Evolutionary conservation across 2,888 invertebrate genomes (phyloP), one percentile per base, ranked within the genome.

Genomic region (Hirtodrosophila alboralis): DNA sequence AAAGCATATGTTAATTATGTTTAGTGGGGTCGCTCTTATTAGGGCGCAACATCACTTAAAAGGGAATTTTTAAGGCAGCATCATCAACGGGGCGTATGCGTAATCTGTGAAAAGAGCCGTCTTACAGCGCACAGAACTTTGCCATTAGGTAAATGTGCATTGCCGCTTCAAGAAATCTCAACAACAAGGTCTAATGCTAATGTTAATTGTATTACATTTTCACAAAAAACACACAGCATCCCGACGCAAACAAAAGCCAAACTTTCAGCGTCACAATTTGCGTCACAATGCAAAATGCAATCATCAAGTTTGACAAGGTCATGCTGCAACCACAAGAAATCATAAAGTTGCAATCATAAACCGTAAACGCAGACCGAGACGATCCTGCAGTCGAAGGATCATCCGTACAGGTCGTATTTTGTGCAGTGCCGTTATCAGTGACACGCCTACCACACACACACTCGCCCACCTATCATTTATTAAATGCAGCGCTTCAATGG

Each of bases 1-100:
- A 83, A 75, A 75, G 79, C 79, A 83, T 79, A 79, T 83, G 79
- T 83, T 83, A 79, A 79, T 79, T 75, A 79, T 66, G 59, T 59
- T 53, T 61, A 48, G 53, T 40, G 34, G 13, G 37, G 41, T 37
- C 23, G 53, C 52, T 67, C 70, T n/a, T n/a, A 62, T 72, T 72
- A 72, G 49, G 36, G 27, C 57, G 48, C 51, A 18, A 23, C 23
- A 3, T 31, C 49, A 60, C 75, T 75, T 79, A 51, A 83, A 85
- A 79, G 61, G 43, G 85, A 85, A 79, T 85, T 83, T 81, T 62
- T 31, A 68, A 57, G 54, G 34, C 37, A 28, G n/a, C 8, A 16
- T 9, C 47, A 23, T 58, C 64, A n/a, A n/a, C n/a, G n/a, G n/a
- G n/a, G 23, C 37, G 75, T 70, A 81, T 71, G 52, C 64, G 71